phyloP scores from a whole-genome alignment of 1,140 invertebrate genomes.

The Cotesia glomerata region DNA sequence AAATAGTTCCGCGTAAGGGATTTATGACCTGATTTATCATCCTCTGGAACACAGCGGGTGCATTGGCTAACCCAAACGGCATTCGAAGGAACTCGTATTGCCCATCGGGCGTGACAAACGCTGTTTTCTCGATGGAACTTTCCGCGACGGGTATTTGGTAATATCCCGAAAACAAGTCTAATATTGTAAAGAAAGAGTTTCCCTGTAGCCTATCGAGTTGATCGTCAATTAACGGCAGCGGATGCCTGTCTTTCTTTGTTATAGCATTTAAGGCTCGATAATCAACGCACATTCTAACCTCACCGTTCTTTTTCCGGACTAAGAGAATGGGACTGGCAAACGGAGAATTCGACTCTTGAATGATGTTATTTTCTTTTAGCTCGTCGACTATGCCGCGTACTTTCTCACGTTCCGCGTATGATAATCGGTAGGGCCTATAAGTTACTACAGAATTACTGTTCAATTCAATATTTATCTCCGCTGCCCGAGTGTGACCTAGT shows the following conservation, averaged over 20 bases:
- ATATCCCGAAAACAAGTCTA: constrained; percentile 42
- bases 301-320: neutral
- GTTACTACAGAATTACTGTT: constrained; percentile 46
- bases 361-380: neutral
- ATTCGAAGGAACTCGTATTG: constrained; percentile 41
- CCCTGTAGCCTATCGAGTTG: constrained; percentile 29
- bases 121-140: constrained; percentile 19
- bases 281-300: neutral
- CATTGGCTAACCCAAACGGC: constrained; percentile 44
- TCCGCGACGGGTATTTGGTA: constrained; percentile 33
- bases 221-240: constrained; percentile 1
- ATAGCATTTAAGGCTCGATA: neutral
- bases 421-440: constrained; percentile 44
- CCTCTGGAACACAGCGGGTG: constrained; percentile 34
- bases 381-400: neutral
- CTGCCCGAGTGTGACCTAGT: constrained; percentile 34
- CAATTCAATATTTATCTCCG: constrained; percentile 39
- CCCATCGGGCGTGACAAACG: constrained; percentile 35
- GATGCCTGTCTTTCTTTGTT: neutral
- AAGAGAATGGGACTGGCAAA: neutral
- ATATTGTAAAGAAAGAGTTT: constrained; percentile 38
- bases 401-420: neutral
- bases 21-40: constrained; percentile 40
- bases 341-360: neutral
- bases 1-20: neutral